Base-by-base conservation (phyloP, 2,113 vertebrate genomes). In the Loxodonta africana region DNA sequence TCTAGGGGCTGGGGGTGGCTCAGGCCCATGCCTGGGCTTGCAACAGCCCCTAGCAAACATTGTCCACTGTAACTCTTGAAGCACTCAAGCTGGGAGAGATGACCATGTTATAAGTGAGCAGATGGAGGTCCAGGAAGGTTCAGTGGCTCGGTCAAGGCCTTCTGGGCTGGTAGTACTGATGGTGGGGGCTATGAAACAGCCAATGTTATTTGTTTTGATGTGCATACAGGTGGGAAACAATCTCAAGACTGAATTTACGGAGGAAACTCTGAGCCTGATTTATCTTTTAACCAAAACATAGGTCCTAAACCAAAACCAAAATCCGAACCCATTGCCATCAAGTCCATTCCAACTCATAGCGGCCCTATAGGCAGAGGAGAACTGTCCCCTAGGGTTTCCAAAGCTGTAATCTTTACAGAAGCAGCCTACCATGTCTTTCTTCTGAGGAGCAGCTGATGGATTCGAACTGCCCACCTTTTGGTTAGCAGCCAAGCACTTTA, bases 161-260 rank as follows among this genome's bases (percentile, higher is more conserved):
- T 37, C 67, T 10, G 28, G 1, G 17, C 14, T 46, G 1, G 4
- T 44, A 12, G 57, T 14, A 10, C 1, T 67, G 33, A 15, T 25
- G 11, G 2, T 1, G 2, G 1, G 5, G 12, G 1, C 4, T 14
- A 9, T 76, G 15, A 53, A n/a, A 57, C 17, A 20, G 77, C 12
- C 8, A 53, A 2, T 8, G 4, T 44, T 20, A 63, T 71, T 37
- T 76, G 23, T 53, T 93, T 37, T 80, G 83, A 84, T 82, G 74
- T 37, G 26, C 2, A 25, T 4, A 10, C 4, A 67, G 37, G 28
- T 33, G 1, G 30, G 18, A 9, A 46, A 33, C 6, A 41, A 69
- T 33, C 10, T 51, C 48, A 80, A 94, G 23, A 80, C 26, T 69
- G 65, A 88, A 14, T 67, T 96, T 93, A 51, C 69, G 6, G 46